Base-by-base conservation (phyloP, 2,888 invertebrate genomes). In the Andrena dorsata region DNA sequence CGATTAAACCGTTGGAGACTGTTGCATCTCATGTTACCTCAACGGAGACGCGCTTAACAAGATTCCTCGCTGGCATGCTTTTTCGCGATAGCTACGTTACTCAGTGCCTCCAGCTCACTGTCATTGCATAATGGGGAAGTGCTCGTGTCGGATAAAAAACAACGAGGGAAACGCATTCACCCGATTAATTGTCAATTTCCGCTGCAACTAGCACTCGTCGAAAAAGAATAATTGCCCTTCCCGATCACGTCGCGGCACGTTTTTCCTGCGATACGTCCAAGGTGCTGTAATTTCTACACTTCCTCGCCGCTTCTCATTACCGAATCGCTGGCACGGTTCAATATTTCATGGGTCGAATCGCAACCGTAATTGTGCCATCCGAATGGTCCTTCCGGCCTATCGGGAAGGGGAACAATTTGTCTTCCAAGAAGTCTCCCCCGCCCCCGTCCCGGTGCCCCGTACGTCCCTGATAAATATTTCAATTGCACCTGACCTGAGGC, bases 391-490 rank as follows among this genome's bases (percentile, higher is more conserved):
- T 47, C 77, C 68, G 61, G 68, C 74, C 76, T 80, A 86, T 82
- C 87, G 80, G 73, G 61, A 63, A 76, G 51, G 65, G 47, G 64
- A 61, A 82, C 86, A 70, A 86, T 86, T 86, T 80, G 80, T 86
- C 86, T 86, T 82, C 75, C 68, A 26, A 28, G 84, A 68, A 56
- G 78, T 83, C 85, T 51, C 77, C 70, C 69, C 72, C 23, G n/a
- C 1, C 23, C 7, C 4, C 28, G 41, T 58, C 58, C 72, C 82
- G 13, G 32, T 30, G 28, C 30, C 80, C 76, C 41, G 28, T 32
- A 69, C 80, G 77, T 68, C 63, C 60, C 78, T 82, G 85, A 82
- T 88, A 88, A 88, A 89, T 85, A 86, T 86, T 89, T 86, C 90
- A 88, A 76, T 81, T 79, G 80, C 88, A 88, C 83, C 85, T 86